A percentile compares a stretch with the other conserved stretches of the same genome.
phyloP scores from a whole-genome alignment of 2,797 vertebrate species.

The Austrolebias charrua region DNA sequence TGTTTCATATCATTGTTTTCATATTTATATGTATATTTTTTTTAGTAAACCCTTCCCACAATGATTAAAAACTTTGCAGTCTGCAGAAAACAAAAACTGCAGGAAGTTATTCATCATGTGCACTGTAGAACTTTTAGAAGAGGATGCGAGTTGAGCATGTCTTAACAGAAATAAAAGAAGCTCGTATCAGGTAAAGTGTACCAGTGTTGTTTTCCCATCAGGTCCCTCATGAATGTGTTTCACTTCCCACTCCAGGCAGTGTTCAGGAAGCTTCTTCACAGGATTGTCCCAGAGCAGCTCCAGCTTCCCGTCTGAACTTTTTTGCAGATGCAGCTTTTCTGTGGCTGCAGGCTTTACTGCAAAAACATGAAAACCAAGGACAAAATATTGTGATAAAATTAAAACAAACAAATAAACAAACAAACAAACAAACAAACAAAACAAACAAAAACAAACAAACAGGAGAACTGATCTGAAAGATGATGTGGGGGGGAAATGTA shows the following conservation, averaged over 20 bases:
- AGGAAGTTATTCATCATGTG: too few species aligned
- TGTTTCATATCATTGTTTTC: too few species aligned
- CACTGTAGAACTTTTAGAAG: not conserved
- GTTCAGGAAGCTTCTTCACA: constrained; percentile 46
- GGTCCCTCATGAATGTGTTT: constrained; percentile 36
- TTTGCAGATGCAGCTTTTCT: constrained; percentile 36
- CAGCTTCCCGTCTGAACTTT: constrained; percentile 30
- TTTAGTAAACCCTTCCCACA: not conserved
- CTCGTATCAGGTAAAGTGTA: constrained; percentile 17
- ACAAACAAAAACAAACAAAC: not conserved
- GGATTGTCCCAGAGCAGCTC: constrained; percentile 63
- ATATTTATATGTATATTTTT: not conserved
- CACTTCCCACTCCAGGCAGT: constrained; percentile 77
- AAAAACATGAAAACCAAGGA: not conserved
- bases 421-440: not conserved
- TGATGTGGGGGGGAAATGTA: too few species aligned
- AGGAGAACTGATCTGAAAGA: too few species aligned
- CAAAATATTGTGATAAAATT: not conserved
- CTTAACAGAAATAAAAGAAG: not conserved
- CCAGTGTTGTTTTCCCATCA: constrained; percentile 34
- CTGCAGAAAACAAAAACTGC: not conserved
- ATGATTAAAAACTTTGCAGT: not conserved
- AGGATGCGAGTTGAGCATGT: not conserved
- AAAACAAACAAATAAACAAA: not conserved
- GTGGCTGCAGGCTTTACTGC: constrained; percentile 71